phyloP scores from a whole-genome alignment of 2,113 vertebrate genomes.

The Pterocles orientalis region DNA sequence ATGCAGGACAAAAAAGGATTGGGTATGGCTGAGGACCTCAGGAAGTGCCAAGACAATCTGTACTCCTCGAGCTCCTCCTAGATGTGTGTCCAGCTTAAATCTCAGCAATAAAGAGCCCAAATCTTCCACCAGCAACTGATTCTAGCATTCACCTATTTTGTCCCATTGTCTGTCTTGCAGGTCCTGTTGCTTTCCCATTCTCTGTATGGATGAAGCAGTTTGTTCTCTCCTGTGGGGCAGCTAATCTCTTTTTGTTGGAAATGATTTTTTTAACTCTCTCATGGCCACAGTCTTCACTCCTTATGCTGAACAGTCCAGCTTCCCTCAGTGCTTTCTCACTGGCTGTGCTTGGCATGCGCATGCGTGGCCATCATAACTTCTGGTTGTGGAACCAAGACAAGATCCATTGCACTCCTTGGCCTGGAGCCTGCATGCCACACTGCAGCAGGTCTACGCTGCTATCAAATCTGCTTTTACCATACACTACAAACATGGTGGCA shows the following conservation, averaged over 20 bases:
- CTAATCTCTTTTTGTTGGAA: background rate
- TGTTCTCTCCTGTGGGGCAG: background rate
- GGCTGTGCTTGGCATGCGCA: background rate
- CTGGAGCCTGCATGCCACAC: background rate
- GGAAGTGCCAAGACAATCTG: background rate
- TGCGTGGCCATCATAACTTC: rapidly evolving
- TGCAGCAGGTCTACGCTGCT: background rate
- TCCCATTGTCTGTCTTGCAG: background rate
- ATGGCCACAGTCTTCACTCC: background rate
- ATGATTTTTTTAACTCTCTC: background rate
- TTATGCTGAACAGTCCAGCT: background rate
- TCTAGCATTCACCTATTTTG: background rate
- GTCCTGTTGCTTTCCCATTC: background rate
- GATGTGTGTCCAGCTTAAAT: background rate
- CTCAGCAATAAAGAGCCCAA: background rate
- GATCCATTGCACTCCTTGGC: background rate
- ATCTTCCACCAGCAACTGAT: background rate
- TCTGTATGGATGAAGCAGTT: background rate
- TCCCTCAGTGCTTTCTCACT: background rate
- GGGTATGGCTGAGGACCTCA: background rate
- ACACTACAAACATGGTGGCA: rapidly evolving
- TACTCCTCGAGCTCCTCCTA: background rate
- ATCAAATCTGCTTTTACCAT: background rate
- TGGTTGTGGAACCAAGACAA: background rate
- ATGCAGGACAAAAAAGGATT: background rate